A percentile compares a stretch with the other conserved stretches of the same genome.
Evolutionary conservation across 2,797 vertebrate species (phyloP).

Genomic region (Buceros bicornis): DNA sequence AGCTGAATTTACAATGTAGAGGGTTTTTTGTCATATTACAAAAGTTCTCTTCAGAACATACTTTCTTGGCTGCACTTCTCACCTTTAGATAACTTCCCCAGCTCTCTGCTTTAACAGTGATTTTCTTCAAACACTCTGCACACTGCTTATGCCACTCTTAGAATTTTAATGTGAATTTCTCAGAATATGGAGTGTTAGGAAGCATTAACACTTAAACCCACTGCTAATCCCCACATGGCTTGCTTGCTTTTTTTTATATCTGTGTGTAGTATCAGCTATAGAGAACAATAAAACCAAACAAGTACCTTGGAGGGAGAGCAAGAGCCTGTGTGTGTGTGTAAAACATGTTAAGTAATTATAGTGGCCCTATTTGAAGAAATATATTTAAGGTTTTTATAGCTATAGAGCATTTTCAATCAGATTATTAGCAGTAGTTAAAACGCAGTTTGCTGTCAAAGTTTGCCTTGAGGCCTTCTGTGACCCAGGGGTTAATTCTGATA

Average conservation of each 20-base stretch:
- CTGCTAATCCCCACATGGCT: conserved; percentile 67
- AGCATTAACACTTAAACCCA: conserved; percentile 74
- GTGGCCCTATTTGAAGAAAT: background rate
- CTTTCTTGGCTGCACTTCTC: conserved; percentile 45
- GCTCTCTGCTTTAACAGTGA: background rate
- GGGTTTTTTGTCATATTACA: background rate
- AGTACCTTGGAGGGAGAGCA: background rate
- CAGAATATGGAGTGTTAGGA: conserved; percentile 53
- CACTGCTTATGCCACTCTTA: background rate
- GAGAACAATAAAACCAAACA: conserved; percentile 59
- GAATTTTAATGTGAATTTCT: conserved; percentile 76
- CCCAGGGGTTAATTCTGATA: background rate
- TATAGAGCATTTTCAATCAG: background rate
- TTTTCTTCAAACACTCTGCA: conserved; percentile 50
- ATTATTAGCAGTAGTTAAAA: background rate
- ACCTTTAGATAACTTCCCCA: conserved; percentile 41
- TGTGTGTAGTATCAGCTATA: conserved; percentile 24
- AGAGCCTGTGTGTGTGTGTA: background rate
- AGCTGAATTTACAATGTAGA: background rate
- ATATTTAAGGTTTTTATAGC: background rate
- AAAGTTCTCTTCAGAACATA: conserved; percentile 22
- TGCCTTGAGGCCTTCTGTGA: background rate
- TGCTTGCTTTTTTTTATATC: conserved; percentile 68
- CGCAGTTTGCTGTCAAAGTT: background rate
- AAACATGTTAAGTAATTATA: conserved; percentile 48